phyloP scores from a whole-genome alignment of 2,888 invertebrate genomes.

The Mythimna albipuncta region DNA sequence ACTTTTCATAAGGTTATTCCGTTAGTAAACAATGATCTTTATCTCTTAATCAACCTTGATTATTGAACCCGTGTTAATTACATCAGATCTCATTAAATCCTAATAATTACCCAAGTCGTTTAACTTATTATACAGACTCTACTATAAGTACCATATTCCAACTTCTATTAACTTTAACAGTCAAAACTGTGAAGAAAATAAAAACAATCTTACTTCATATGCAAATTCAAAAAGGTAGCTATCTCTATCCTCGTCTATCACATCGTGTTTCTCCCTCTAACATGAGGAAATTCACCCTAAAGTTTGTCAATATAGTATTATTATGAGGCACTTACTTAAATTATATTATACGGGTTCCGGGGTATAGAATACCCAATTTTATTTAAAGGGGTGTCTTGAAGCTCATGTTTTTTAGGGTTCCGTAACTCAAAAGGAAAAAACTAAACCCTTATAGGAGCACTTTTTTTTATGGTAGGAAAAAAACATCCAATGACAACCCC shows the following conservation, averaged over 20 bases:
- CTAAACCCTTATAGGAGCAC: no score
- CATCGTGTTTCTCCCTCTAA: slow-evolving; percentile 16
- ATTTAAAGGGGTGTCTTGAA: not conserved
- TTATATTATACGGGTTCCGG: slow-evolving; percentile 35
- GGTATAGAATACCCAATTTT: not conserved
- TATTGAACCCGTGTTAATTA: no score
- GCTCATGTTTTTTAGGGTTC: not conserved
- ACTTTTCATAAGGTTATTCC: no score
- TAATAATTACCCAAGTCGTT: no score
- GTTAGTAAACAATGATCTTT: no score
- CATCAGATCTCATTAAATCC: no score
- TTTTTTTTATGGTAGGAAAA: no score
- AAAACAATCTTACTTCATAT: not conserved
- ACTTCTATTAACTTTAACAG: not conserved
- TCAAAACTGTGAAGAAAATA: not conserved
- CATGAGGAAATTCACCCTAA: slow-evolving; percentile 17
- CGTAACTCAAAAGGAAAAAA: no score
- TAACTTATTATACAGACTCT: no score
- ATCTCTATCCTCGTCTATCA: slow-evolving; percentile 13
- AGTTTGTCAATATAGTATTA: slow-evolving; percentile 44
- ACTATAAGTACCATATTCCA: not conserved
- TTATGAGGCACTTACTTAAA: slow-evolving; percentile 43
- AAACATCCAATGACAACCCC: no score
- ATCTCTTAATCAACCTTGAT: no score
- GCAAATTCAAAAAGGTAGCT: slow-evolving; percentile 31